Base-by-base conservation (phyloP, 2,888 invertebrate species). In the Leucophenga montana region DNA sequence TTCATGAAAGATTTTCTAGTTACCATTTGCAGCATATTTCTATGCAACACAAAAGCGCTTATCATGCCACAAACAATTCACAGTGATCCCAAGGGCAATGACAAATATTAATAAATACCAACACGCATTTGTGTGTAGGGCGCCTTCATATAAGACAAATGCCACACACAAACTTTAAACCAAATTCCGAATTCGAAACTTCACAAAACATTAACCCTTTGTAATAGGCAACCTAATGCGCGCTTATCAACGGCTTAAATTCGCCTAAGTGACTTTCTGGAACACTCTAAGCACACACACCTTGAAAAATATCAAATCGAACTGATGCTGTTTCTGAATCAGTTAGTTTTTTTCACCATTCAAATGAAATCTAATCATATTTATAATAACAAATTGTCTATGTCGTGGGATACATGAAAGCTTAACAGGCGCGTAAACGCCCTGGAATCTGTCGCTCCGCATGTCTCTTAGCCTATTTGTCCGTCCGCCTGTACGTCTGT, bases 361-460 rank as follows among this genome's bases (percentile, higher is more conserved):
- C 48, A 57, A 59, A 68, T 68, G 61, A 59, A 68, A 68, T 68
- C 68, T 68, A 62, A 68, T 68, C 68, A 53, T 16, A 39, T 53
- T 61, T 61, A 62, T 68, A 68, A 68, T 68, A 68, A 70, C 66
- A 33, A 54, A 73, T 71, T 75, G 78, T 73, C 74, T 73, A 73
- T 46, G 46, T 64, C 62, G 62, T n/a, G 44, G 33, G 14, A 6
- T 33, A 64, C 62, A 64, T 64, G 62, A 64, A 64, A 64, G 62
- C 62, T 64, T 64, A 64, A 48, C 62, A 64, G 62, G 62, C 62
- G 62, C 62, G 62, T 64, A 64, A 64, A 64, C 62, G 62, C 62
- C 62, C 62, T 64, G 62, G 62, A 64, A 64, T 44, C 62, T 48
- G 62, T 64, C 62, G 22, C n/a, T 48, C 27, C 9, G 4, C 50